Evolutionary conservation across 2,888 invertebrate genomes (phyloP), one percentile per base, ranked within the genome.

Genomic region (Mesoligia furuncula): DNA sequence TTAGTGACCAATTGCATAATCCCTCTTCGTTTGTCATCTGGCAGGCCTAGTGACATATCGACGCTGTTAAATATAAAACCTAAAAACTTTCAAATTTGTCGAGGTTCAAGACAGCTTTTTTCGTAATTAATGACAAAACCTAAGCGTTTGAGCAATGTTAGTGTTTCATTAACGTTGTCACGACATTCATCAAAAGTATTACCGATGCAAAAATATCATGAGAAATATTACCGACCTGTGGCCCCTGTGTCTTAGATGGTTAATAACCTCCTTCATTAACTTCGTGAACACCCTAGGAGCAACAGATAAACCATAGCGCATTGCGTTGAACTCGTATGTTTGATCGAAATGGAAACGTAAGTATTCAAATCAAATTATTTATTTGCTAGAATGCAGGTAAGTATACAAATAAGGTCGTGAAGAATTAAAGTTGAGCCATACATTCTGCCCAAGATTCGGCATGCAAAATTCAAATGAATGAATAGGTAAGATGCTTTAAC

Each of bases 1-100:
- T 54, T 36, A 17, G 2, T 42, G 57, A 13, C 57, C 6, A n/a
- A 27, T 42, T 42, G 8, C 17, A 42, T 65, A 65, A 65, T 65
- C 13, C 42, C 42, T 65, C 42, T 65, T 65, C 65, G n/a, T 65
- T 65, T 65, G 65, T 65, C 65, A 65, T 42, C 39, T 65, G 64
- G 39, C 20, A 64, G 65, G n/a, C n/a, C 42, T 42, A 65, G 42
- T 42, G 65, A 65, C 42, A 65, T 65, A 65, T 65, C 65, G 24
- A 65, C n/a, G 42, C n/a, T 65, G 42, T 51, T 57, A 57, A 57
- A 57, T 27, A 59, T 59, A 59, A 59, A 27, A 59, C n/a, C 59
- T 59, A 59, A 59, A 51, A 59, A 59, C 13, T 54, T 54, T 9
- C 54, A 54, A 54, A 57, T n/a, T 57, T 57, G n/a, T 57, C 57